Evolutionary conservation across 2,113 vertebrate species (phyloP).

Genomic region (Rhadina sibilatrix): DNA sequence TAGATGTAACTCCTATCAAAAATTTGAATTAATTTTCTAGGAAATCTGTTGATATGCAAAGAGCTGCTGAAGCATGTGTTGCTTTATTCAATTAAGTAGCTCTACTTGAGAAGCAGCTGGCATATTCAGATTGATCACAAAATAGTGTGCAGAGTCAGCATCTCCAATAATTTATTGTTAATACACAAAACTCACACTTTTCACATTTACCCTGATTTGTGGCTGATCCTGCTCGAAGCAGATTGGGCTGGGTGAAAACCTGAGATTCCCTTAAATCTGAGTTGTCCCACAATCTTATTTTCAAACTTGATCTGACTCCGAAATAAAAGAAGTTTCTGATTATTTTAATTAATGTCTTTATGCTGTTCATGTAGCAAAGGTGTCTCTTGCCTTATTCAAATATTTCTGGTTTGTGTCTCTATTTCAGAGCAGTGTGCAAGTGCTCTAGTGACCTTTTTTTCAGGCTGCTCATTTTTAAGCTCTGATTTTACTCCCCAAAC

Average conservation of each 20-base stretch:
- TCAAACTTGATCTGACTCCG: background rate
- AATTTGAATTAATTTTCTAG: background rate
- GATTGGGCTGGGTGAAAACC: background rate
- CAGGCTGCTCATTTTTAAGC: background rate
- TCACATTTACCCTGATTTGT: background rate
- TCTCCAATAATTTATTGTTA: background rate
- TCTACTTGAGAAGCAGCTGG: slow-evolving; percentile 19
- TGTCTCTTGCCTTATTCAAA: background rate
- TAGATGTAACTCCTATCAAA: background rate
- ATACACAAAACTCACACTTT: background rate
- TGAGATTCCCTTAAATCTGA: background rate
- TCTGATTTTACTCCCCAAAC: background rate
- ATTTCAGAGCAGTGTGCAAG: background rate
- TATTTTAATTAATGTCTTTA: background rate
- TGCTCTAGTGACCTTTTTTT: background rate
- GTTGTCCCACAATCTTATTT: background rate
- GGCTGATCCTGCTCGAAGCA: background rate
- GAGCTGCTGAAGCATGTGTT: slow-evolving; percentile 10
- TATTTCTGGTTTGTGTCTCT: background rate
- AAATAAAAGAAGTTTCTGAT: background rate
- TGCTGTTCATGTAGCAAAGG: background rate
- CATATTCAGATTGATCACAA: background rate
- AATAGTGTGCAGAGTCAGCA: background rate
- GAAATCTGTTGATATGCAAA: slow-evolving; percentile 38
- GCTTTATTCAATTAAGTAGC: slow-evolving; percentile 18